phyloP scores from a whole-genome alignment of 2,113 vertebrate genomes.

The Talpa occidentalis region DNA sequence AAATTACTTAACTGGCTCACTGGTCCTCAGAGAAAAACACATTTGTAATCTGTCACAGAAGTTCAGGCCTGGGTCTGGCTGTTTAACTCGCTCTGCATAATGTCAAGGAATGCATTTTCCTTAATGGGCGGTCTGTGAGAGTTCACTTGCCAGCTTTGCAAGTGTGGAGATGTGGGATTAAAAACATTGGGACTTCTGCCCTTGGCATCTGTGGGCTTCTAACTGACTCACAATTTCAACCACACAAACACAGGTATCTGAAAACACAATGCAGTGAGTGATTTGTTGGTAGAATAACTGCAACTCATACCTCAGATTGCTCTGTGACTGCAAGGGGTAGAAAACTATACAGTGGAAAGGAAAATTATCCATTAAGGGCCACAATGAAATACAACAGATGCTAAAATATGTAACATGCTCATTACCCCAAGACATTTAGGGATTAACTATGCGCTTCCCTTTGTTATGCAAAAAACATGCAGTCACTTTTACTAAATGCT shows the following conservation, averaged over 20 bases:
- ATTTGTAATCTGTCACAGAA: slow-evolving; percentile 70
- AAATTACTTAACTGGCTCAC: slow-evolving; percentile 65
- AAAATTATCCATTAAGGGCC: slow-evolving; percentile 75
- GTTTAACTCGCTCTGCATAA: slow-evolving; percentile 44
- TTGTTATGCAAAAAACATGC: slow-evolving; percentile 78
- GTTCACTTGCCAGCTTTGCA: background rate
- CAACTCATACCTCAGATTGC: slow-evolving; percentile 37
- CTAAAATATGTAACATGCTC: slow-evolving; percentile 73
- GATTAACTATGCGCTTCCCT: slow-evolving; percentile 69
- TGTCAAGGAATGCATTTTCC: slow-evolving; percentile 62
- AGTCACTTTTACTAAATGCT: slow-evolving; percentile 65
- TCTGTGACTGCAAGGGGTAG: background rate
- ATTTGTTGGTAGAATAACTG: background rate
- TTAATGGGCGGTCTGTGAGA: slow-evolving; percentile 21
- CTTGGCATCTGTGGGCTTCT: background rate
- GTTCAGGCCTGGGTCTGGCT: slow-evolving; percentile 27
- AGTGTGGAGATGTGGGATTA: slow-evolving; percentile 52
- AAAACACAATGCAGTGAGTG: background rate
- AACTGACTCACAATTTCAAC: background rate
- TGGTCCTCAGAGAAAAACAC: slow-evolving; percentile 64
- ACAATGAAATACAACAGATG: slow-evolving; percentile 77
- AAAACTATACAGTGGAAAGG: background rate
- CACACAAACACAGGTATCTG: background rate
- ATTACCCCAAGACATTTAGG: slow-evolving; percentile 66
- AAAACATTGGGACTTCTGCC: slow-evolving; percentile 67